Percentiles rank a stretch among this genome's conserved stretches.
Evolutionary conservation across 2,888 invertebrate genomes (phyloP).

Genomic region (Noctuana brunneofusca): DNA sequence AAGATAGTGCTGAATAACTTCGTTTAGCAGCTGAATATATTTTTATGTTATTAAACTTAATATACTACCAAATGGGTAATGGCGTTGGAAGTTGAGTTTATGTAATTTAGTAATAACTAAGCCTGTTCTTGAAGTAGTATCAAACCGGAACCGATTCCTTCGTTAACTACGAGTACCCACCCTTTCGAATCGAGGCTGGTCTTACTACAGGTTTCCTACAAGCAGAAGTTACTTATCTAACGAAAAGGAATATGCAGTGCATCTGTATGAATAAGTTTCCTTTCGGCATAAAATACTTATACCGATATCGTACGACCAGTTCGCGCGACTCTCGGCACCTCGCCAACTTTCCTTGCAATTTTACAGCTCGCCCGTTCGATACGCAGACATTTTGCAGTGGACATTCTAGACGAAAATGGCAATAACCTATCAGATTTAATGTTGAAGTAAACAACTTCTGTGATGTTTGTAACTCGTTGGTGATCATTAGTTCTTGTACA

Average conservation of each 20-base stretch:
- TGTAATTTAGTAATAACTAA: not conserved
- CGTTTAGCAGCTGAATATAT: not conserved
- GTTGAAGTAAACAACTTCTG: conserved; percentile 38
- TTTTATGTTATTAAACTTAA: no score
- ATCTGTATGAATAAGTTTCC: conserved; percentile 62
- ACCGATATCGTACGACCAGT: conserved; percentile 35
- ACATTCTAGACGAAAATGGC: conserved; percentile 65
- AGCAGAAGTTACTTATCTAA: conserved; percentile 29
- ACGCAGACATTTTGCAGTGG: conserved; percentile 64
- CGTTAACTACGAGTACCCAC: not conserved
- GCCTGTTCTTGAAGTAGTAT: not conserved
- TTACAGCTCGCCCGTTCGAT: conserved; percentile 62
- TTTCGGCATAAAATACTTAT: conserved; percentile 48
- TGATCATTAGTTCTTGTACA: not conserved
- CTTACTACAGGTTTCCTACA: not conserved
- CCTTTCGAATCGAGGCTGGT: not conserved
- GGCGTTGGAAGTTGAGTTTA: not conserved
- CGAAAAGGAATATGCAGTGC: conserved; percentile 30
- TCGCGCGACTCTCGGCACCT: conserved; percentile 55
- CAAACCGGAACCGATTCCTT: not conserved
- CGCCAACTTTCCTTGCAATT: conserved; percentile 74
- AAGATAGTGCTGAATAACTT: not conserved
- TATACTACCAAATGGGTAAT: not conserved
- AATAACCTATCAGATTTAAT: conserved; percentile 69
- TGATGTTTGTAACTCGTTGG: conserved; percentile 13